Evolutionary conservation across 2,888 invertebrate species (phyloP).

Genomic region (Synanthedon myopaeformis): DNA sequence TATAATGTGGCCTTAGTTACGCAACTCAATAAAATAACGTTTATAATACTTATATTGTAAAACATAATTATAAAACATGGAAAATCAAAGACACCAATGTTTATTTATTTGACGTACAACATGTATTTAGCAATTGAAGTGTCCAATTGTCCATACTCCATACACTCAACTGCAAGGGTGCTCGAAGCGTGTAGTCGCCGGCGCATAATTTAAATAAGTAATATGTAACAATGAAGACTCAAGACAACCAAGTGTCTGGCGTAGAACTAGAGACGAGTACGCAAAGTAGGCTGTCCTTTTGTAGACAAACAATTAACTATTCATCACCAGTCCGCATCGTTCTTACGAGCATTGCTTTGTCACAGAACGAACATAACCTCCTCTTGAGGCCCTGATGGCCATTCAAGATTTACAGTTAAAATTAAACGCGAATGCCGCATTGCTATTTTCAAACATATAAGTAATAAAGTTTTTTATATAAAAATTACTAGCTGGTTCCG

Average conservation of each 20-base stretch:
- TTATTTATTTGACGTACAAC: too few relatives aligned
- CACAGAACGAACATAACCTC: slow-evolving; percentile 13
- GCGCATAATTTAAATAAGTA: slow-evolving; percentile 8
- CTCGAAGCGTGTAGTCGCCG: slow-evolving; percentile 7
- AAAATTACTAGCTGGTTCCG: too few relatives aligned
- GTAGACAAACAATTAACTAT: slow-evolving; percentile 52
- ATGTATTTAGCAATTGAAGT: too few relatives aligned
- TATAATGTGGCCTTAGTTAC: too few relatives aligned
- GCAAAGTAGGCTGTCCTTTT: slow-evolving; percentile 53
- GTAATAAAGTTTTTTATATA: too few relatives aligned
- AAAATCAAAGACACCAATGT: too few relatives aligned
- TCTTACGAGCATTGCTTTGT: slow-evolving; percentile 23
- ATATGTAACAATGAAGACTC: slow-evolving; percentile 44
- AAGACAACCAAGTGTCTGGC: slow-evolving; percentile 52
- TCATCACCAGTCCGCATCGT: slow-evolving; percentile 36
- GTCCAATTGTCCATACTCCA: too few relatives aligned
- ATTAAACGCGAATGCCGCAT: not conserved
- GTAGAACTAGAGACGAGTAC: slow-evolving; percentile 51
- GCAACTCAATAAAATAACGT: too few relatives aligned
- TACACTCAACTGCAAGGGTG: slow-evolving; percentile 2
- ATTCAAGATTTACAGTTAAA: slow-evolving; percentile 11
- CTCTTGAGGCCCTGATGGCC: slow-evolving; percentile 5
- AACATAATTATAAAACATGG: too few relatives aligned
- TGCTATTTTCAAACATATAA: not conserved
- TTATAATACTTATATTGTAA: too few relatives aligned